Percentiles rank a stretch among this genome's conserved stretches.
These are phyloP conservation scores for Monochamus alternatus DNA, from an alignment of 2,888 invertebrate species.

Conservation along the genomic window DNA sequence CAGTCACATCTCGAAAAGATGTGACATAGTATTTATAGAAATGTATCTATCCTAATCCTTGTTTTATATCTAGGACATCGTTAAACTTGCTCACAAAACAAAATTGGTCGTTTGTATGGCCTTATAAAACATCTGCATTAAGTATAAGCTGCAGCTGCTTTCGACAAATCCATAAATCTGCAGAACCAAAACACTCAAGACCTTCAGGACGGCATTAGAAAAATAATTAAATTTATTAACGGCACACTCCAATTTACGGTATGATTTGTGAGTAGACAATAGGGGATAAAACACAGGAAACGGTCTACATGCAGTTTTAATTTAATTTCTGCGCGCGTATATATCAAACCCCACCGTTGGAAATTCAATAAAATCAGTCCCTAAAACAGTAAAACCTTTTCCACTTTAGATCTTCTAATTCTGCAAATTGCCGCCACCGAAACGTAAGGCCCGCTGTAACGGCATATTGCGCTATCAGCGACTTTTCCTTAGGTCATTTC, in stretches of 20 bases:
- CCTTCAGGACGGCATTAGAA: slow-evolving; percentile 12
- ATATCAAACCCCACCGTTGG: slow-evolving; percentile 9
- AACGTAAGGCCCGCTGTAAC: slow-evolving; percentile 42
- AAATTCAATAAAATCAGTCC: slow-evolving; percentile 19
- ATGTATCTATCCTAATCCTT: no score
- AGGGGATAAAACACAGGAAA: slow-evolving; percentile 6
- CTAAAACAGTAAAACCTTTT: slow-evolving; percentile 39
- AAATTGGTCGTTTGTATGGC: no score
- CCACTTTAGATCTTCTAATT: slow-evolving; percentile 48
- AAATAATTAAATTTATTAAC: slow-evolving; percentile 21
- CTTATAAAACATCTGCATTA: not conserved
- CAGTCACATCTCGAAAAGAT: no score
- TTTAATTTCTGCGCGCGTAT: slow-evolving; percentile 17
- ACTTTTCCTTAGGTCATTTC: slow-evolving; percentile 28
- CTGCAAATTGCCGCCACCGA: slow-evolving; percentile 48
- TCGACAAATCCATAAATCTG: slow-evolving; percentile 9
- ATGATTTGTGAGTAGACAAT: slow-evolving; percentile 11
- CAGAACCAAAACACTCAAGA: slow-evolving; percentile 3
- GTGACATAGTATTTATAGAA: no score
- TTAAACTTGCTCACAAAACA: no score
- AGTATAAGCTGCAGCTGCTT: not conserved
- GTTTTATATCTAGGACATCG: no score
- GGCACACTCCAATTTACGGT: not conserved
- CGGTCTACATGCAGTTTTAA: slow-evolving; percentile 15
- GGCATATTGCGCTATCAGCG: slow-evolving; percentile 27